Evolutionary conservation across 2,797 vertebrate species (phyloP).

Genomic region (Protosalanx chinensis): DNA sequence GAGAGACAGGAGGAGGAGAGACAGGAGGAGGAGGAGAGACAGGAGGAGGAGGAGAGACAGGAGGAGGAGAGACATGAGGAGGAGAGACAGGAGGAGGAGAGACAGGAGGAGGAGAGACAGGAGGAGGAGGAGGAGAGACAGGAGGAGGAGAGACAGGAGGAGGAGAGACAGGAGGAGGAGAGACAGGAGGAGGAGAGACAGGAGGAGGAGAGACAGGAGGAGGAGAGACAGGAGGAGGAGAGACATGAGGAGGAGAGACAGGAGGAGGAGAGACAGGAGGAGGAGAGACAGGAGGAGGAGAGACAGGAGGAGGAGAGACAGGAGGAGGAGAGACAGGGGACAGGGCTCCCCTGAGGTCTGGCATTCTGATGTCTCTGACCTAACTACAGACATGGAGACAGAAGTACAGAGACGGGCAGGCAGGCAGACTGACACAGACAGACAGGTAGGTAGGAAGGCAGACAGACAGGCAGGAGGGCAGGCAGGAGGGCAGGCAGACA

Average conservation of each 20-base stretch:
- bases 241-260: not conserved
- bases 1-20: conserved; percentile 9
- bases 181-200: conserved; percentile 16
- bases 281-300: not conserved
- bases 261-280: conserved; percentile 25
- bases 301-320: conserved; percentile 20
- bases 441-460: no score
- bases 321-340: conserved; percentile 1
- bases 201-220: not conserved
- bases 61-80: conserved; percentile 21
- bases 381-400: no score
- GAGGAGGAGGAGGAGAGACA: not conserved
- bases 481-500: no score
- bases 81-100: no score
- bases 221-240: conserved; percentile 16
- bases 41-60: not conserved
- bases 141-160: not conserved
- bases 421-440: no score
- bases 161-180: conserved; percentile 17
- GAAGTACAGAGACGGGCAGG: no score
- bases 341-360: not conserved
- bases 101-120: conserved; percentile 21
- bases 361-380: no score
- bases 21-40: conserved; percentile 17
- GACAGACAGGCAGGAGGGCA: no score